These are phyloP conservation scores for Phocides pigmalion DNA, from an alignment of 1,140 invertebrate species.

Conservation along the genomic window DNA sequence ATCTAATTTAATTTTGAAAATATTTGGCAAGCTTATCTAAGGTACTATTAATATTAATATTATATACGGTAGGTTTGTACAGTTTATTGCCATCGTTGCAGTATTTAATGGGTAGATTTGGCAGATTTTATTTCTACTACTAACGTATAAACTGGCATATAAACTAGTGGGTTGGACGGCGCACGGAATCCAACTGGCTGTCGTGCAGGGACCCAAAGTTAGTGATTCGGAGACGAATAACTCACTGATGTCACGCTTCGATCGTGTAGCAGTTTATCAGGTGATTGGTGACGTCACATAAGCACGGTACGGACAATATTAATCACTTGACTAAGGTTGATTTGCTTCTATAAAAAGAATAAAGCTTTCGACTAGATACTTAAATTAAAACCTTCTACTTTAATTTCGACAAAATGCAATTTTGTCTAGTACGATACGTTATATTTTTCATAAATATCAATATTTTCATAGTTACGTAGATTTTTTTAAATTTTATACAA, in stretches of 20 bases:
- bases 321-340: constrained; percentile 32
- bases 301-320: neutral
- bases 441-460: neutral
- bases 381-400: no score
- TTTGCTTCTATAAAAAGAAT: neutral
- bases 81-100: constrained; percentile 67
- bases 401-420: neutral
- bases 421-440: neutral
- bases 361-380: neutral
- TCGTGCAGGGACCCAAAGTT: constrained; percentile 55
- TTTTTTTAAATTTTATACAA: no score
- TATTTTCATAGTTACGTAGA: neutral
- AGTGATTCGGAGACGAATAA: constrained; percentile 62
- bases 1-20: no score
- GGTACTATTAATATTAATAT: neutral
- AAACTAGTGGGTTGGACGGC: constrained; percentile 57
- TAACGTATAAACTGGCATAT: constrained; percentile 48
- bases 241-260: constrained; percentile 58
- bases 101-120: constrained; percentile 45
- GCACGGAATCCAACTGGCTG: constrained; percentile 65
- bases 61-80: constrained; percentile 10
- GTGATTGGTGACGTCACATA: constrained; percentile 67
- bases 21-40: constrained; percentile 8
- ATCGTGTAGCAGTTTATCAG: constrained; percentile 59
- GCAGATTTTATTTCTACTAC: constrained; percentile 38